Evolutionary conservation across 1,140 invertebrate genomes (phyloP).

Genomic region (Leptinotarsa texana): DNA sequence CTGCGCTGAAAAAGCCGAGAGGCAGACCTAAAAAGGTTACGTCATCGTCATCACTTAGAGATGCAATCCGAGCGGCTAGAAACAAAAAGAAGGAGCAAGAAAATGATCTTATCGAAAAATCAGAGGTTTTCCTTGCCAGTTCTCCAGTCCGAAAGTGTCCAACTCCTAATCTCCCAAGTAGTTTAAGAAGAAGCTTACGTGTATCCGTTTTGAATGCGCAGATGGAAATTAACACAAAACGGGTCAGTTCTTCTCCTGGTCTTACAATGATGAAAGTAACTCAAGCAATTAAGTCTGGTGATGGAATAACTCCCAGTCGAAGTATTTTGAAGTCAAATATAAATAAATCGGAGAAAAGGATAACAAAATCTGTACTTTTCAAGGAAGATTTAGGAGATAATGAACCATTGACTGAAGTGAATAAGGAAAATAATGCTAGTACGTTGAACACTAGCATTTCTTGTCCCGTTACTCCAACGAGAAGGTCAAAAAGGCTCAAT

Average conservation of each 20-base stretch:
- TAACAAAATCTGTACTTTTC: slow-evolving; percentile 42
- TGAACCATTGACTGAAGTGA: background rate
- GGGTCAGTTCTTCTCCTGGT: slow-evolving; percentile 32
- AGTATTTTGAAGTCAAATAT: slow-evolving; percentile 41
- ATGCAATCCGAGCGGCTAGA: slow-evolving; percentile 40
- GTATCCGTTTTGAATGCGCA: slow-evolving; percentile 22
- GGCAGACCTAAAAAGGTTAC: slow-evolving; percentile 27
- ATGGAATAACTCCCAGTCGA: slow-evolving; percentile 39
- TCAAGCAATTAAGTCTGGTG: slow-evolving; percentile 37
- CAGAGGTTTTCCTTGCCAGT: background rate
- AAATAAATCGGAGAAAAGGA: slow-evolving; percentile 29
- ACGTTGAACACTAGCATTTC: background rate
- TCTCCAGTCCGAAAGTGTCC: background rate
- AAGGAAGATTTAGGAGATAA: slow-evolving; percentile 26
- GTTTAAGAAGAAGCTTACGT: slow-evolving; percentile 23
- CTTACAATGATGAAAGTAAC: slow-evolving; percentile 44
- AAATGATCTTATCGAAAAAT: slow-evolving; percentile 10
- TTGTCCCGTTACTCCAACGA: slow-evolving; percentile 4
- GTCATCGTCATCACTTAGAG: slow-evolving; percentile 31
- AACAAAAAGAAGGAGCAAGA: slow-evolving; percentile 30
- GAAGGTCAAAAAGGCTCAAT: slow-evolving; percentile 13
- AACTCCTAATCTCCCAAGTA: background rate
- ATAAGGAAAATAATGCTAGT: slow-evolving; percentile 10
- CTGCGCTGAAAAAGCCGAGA: slow-evolving; percentile 22
- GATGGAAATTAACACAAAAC: slow-evolving; percentile 7